Percentiles rank a stretch among this genome's conserved stretches.
These are phyloP conservation scores for Sebastolobus alascanus DNA, from an alignment of 2,797 vertebrate genomes.

Conservation along the genomic window DNA sequence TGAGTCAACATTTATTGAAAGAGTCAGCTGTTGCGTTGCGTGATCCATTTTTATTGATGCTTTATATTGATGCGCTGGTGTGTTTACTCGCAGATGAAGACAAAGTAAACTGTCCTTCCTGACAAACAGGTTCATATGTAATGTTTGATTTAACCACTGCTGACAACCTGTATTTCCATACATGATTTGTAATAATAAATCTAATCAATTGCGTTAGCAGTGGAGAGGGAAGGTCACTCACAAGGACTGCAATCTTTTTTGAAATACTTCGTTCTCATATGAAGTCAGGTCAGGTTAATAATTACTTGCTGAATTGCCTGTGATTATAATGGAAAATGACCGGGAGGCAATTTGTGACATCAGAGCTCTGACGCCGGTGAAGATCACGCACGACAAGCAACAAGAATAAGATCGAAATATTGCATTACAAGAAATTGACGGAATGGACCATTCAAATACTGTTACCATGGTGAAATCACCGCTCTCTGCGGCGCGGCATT, in stretches of 20 bases:
- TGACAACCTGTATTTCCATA: neutral
- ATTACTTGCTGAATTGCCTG: constrained; percentile 5
- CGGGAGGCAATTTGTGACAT: constrained; percentile 26
- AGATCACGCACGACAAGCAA: constrained; percentile 38
- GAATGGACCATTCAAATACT: constrained; percentile 54
- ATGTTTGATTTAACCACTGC: constrained; percentile 10
- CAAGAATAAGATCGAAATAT: constrained; percentile 58
- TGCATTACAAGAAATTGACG: constrained; percentile 55
- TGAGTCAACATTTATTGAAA: constrained; percentile 53
- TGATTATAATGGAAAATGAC: constrained; percentile 14
- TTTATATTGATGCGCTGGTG: constrained; percentile 9
- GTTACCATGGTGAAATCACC: constrained; percentile 74
- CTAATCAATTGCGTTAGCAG: neutral
- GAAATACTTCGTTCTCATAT: neutral
- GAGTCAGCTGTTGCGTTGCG: constrained; percentile 42
- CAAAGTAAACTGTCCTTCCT: constrained; percentile 4
- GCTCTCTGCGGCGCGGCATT: constrained; percentile 44
- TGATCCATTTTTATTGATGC: constrained; percentile 51
- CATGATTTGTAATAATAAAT: neutral
- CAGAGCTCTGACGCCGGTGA: constrained; percentile 33
- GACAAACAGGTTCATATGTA: constrained; percentile 9
- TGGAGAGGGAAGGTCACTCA: neutral
- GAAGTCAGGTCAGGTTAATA: neutral
- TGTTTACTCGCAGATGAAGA: constrained; percentile 45
- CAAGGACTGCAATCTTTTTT: constrained; percentile 9